phyloP scores from a whole-genome alignment of 1,140 invertebrate genomes.

The Whitmania pigra region DNA sequence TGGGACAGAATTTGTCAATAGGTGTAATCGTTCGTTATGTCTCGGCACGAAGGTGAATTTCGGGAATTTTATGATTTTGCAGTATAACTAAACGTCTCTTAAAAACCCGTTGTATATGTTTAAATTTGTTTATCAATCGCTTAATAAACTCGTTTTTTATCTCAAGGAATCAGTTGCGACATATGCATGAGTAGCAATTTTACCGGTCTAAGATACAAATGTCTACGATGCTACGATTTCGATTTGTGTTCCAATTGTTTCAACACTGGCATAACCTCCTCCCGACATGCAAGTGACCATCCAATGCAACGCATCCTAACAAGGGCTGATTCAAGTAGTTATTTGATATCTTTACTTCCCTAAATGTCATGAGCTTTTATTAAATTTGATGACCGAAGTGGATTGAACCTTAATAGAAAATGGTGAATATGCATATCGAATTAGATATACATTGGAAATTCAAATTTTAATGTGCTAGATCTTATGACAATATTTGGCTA shows the following conservation, averaged over 20 bases:
- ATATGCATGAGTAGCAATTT: constrained; percentile 96
- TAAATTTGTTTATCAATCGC: background rate
- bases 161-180: constrained; percentile 83
- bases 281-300: constrained; percentile 83
- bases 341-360: background rate
- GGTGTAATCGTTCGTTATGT: too few relatives aligned
- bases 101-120: background rate
- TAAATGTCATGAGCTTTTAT: too few relatives aligned
- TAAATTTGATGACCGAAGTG: too few relatives aligned
- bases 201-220: constrained; percentile 89
- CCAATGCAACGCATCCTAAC: constrained; percentile 97
- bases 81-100: too few relatives aligned
- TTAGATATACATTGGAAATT: too few relatives aligned
- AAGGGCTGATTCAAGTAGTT: constrained; percentile 70
- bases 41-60: too few relatives aligned
- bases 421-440: too few relatives aligned
- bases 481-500: too few relatives aligned
- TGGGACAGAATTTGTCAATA: too few relatives aligned
- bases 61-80: too few relatives aligned
- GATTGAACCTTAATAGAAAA: too few relatives aligned
- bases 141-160: constrained; percentile 24
- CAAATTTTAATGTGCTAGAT: too few relatives aligned
- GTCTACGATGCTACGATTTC: constrained; percentile 96
- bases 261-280: constrained; percentile 79
- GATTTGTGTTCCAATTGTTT: constrained; percentile 92